These are phyloP conservation scores for Morbakka virulenta DNA, from an alignment of 30 jellyfish, hydroid and myxozoan species.

Conservation along the genomic window DNA sequence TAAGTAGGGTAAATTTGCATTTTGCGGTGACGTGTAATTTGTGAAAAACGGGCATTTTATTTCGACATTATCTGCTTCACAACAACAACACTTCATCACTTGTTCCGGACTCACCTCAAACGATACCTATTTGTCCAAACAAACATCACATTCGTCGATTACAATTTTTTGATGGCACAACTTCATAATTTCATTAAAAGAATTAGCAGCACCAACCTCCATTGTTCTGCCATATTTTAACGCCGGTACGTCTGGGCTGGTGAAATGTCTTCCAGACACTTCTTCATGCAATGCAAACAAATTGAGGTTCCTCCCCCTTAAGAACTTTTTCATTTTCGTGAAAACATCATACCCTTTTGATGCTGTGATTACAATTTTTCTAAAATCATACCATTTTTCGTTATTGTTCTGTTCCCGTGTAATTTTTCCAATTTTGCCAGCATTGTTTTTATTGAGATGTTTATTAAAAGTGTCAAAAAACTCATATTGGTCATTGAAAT, in stretches of 20 bases:
- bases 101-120: conserved; percentile 39
- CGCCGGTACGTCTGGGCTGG: conserved; percentile 35
- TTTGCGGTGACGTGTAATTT: too few relatives aligned
- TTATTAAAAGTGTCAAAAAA: neutral
- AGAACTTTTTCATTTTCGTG: too few relatives aligned
- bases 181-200: neutral
- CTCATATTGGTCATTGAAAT: neutral
- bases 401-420: conserved; percentile 33
- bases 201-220: conserved; percentile 15
- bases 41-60: conserved; percentile 27
- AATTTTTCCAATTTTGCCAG: neutral
- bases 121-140: too few relatives aligned
- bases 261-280: conserved; percentile 16
- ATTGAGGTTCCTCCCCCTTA: neutral
- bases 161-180: neutral
- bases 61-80: conserved; percentile 25
- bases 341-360: conserved; percentile 45
- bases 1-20: too few relatives aligned
- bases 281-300: conserved; percentile 13
- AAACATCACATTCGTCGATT: too few relatives aligned
- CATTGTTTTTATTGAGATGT: neutral
- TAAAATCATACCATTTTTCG: conserved; percentile 17
- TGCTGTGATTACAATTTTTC: conserved; percentile 48
- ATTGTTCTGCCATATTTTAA: conserved; percentile 25
- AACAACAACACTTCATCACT: conserved; percentile 1